A percentile compares a stretch with the other conserved stretches of the same genome.
Evolutionary conservation across 1,140 invertebrate species (phyloP).

Genomic region (Uloborus diversus): DNA sequence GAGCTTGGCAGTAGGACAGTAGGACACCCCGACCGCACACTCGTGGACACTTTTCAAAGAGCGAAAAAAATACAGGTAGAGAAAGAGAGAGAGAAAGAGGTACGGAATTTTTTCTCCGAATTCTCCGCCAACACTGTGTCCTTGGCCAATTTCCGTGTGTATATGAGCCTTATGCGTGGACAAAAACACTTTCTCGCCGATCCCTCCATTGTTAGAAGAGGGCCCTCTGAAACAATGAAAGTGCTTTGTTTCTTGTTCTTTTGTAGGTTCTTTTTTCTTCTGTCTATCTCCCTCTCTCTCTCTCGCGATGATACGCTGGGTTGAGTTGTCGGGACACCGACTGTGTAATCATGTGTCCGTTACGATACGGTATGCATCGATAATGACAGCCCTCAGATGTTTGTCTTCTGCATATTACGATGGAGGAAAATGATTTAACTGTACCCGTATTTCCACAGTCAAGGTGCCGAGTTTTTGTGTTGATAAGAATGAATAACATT

Average conservation of each 20-base stretch:
- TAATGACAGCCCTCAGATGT: too few relatives aligned
- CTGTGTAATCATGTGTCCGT: not conserved
- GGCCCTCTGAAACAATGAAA: not conserved
- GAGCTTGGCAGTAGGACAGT: not conserved
- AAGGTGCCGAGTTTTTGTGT: too few relatives aligned
- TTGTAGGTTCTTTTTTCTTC: too few relatives aligned
- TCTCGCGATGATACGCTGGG: too few relatives aligned
- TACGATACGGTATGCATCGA: not conserved
- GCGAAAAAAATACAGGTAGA: too few relatives aligned
- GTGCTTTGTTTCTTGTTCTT: not conserved
- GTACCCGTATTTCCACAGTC: too few relatives aligned
- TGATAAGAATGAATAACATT: too few relatives aligned
- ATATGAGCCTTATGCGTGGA: not conserved
- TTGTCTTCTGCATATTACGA: too few relatives aligned
- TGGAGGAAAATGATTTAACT: too few relatives aligned
- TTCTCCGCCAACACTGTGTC: not conserved
- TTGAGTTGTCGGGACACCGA: too few relatives aligned
- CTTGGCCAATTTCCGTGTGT: slow-evolving; percentile 17
- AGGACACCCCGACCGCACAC: not conserved
- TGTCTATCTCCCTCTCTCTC: too few relatives aligned
- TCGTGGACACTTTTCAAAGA: not conserved
- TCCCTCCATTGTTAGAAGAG: not conserved
- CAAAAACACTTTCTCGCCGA: too few relatives aligned
- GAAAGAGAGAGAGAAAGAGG: not conserved
- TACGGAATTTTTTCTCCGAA: not conserved